A percentile compares a stretch with the other conserved stretches of the same genome.
Conservation (phyloP, 2,888 invertebrate genomes). For the Argynnis bischoffii region DNA sequence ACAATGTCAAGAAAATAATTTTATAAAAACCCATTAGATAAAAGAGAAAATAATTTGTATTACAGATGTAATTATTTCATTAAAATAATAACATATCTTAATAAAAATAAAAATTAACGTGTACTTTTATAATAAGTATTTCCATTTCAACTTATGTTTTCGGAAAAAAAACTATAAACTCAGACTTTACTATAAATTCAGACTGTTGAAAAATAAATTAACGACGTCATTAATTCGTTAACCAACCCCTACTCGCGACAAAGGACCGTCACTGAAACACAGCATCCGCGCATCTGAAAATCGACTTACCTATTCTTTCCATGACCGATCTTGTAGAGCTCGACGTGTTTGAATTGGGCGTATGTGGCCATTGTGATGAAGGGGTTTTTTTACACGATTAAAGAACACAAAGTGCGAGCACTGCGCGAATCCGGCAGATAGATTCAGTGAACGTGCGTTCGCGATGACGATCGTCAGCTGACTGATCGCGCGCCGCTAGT, state of each 20-base stretch:
- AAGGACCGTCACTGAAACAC: conserved; percentile 44
- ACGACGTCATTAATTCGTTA: not conserved
- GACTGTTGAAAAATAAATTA: not conserved
- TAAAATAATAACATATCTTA: too few species aligned
- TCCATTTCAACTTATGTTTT: too few species aligned
- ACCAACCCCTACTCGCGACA: conserved; percentile 35
- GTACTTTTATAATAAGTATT: too few species aligned
- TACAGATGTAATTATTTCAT: too few species aligned
- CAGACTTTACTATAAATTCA: too few species aligned
- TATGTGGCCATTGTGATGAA: conserved; percentile 90
- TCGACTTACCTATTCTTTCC: conserved; percentile 92
- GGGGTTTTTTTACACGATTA: conserved; percentile 43
- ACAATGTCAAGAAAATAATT: conserved; percentile 38
- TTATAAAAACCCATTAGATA: not conserved
- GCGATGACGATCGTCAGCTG: conserved; percentile 72
- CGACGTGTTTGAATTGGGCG: conserved; percentile 96
- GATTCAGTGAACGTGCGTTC: conserved; percentile 53
- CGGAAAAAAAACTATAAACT: too few species aligned
- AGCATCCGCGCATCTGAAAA: conserved; percentile 56
- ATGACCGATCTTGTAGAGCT: conserved; percentile 96
- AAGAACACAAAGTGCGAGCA: conserved; percentile 47
- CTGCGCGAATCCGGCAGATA: conserved; percentile 46
- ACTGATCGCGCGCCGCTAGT: conserved; percentile 76
- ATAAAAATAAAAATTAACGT: too few species aligned
- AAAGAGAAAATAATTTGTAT: not conserved